Evolutionary conservation across 2,113 vertebrate genomes (phyloP).

Genomic region (Onychostoma macrolepis): DNA sequence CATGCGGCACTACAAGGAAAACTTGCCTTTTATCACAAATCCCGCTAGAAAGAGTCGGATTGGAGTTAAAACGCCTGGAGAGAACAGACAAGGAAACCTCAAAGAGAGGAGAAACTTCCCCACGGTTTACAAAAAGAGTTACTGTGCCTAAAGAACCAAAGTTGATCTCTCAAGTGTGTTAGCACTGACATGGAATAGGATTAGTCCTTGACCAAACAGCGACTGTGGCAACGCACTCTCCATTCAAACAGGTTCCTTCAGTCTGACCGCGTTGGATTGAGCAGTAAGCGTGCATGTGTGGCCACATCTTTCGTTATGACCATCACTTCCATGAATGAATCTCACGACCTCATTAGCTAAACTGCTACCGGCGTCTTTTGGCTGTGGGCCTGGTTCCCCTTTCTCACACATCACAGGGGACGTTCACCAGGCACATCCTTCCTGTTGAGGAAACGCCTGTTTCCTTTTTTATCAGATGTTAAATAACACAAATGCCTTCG

Average conservation of each 20-base stretch:
- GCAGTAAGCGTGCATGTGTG: not conserved
- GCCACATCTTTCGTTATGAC: constrained; percentile 2
- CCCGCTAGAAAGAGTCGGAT: constrained; percentile 30
- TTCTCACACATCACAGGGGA: constrained; percentile 73
- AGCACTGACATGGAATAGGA: not conserved
- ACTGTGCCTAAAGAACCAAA: not conserved
- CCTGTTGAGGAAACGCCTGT: constrained; percentile 75
- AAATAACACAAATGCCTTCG: constrained; percentile 66
- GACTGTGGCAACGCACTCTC: not conserved
- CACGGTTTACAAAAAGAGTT: not conserved
- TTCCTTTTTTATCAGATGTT: constrained; percentile 75
- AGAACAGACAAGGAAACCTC: not conserved
- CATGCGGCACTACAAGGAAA: constrained; percentile 34
- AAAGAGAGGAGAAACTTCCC: constrained; percentile 12
- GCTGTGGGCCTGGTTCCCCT: constrained; percentile 58
- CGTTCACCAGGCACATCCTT: constrained; percentile 69
- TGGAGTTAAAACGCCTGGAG: constrained; percentile 19
- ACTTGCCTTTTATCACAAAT: constrained; percentile 51
- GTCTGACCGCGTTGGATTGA: not conserved
- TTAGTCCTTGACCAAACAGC: constrained; percentile 17
- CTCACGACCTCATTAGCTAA: constrained; percentile 45
- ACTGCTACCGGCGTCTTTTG: constrained; percentile 40
- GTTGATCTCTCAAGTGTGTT: not conserved
- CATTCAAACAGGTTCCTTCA: constrained; percentile 2
- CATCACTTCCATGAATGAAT: constrained; percentile 32